Base-by-base conservation (phyloP, 2,797 vertebrate species). In the Cyprinella venusta region DNA sequence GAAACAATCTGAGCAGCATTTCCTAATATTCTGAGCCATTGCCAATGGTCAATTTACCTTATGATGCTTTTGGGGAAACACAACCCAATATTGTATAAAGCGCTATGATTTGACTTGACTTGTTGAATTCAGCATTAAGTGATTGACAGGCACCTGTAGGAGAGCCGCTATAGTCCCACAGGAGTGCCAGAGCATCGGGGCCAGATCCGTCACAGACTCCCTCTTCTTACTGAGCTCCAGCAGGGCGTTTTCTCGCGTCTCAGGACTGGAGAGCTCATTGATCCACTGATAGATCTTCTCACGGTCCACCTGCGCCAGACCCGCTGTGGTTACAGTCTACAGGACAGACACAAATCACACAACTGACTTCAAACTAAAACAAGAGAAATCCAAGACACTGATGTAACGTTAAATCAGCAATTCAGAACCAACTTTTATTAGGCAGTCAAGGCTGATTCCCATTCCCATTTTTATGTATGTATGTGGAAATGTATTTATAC, bases 211-310 rank as follows among this genome's bases (percentile, higher is more conserved):
- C 82, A 99, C 98, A 0, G 98, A 99, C 83, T 99, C 98, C 0
- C 97, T 94, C 91, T 99, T 99, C 93, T 99, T 99, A 92, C 98
- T 99, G 7, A 99, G 95, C 91, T 99, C 98, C 91, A 99, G 91
- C 91, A 99, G 90, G 0, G 98, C 98, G 42, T 99, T 99, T 89
- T 99, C 98, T 63, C 98, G 94, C 0, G 97, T 99, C 90, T 99
- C 98, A 0, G 98, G 98, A 87, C 98, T 99, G 65, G 98, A 99
- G 78, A 99, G 89, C 91, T 99, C 98, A 54, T 99, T 99, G 91
- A 99, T 99, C 98, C 98, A 99, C 48, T 98, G 98, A 90, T 99
- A 99, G 90, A 99, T 99, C 93, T 99, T 99, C 87, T 99, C 98
- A 4, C 98, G 92, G 90, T 99, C 98, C 76, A 99, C 98, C 88